Evolutionary conservation across 1,140 invertebrate species (phyloP).

Genomic region (Rhizoglyphus robini): DNA sequence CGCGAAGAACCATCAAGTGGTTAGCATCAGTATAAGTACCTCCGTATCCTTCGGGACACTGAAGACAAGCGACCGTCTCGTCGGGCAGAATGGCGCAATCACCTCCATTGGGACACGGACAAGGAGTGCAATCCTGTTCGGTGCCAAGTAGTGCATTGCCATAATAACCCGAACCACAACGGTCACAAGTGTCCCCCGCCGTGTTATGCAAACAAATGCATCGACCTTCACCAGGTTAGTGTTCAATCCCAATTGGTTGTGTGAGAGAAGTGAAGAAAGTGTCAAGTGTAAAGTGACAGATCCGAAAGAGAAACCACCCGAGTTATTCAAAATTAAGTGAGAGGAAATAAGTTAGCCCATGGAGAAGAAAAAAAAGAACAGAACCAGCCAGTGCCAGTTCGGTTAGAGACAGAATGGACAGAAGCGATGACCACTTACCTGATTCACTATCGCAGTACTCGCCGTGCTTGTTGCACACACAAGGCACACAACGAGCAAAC

Average conservation of each 20-base stretch:
- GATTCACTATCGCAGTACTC: conserved; percentile 89
- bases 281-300: not conserved
- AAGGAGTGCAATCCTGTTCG: conserved; percentile 70
- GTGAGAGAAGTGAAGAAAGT: not conserved
- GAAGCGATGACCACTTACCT: conserved; percentile 39
- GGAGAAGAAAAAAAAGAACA: conserved; percentile 1
- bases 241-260: not conserved
- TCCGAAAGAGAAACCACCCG: not conserved
- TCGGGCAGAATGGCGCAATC: conserved; percentile 76
- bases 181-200: conserved; percentile 82
- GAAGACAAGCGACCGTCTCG: conserved; percentile 71
- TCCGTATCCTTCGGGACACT: conserved; percentile 82
- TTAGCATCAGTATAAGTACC: conserved; percentile 40
- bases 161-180: conserved; percentile 82
- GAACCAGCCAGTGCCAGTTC: no score
- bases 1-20: not conserved
- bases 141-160: conserved; percentile 82
- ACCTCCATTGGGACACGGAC: conserved; percentile 84
- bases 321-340: not conserved
- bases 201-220: conserved; percentile 97
- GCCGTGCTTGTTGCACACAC: conserved; percentile 89
- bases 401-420: not conserved
- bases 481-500: conserved; percentile 81
- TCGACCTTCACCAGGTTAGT: conserved; percentile 44
- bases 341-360: conserved; percentile 1